A percentile compares a stretch with the other conserved stretches of the same genome.
These are phyloP conservation scores for Aricia agestis DNA, from an alignment of 1,140 invertebrate species.

Conservation along the genomic window DNA sequence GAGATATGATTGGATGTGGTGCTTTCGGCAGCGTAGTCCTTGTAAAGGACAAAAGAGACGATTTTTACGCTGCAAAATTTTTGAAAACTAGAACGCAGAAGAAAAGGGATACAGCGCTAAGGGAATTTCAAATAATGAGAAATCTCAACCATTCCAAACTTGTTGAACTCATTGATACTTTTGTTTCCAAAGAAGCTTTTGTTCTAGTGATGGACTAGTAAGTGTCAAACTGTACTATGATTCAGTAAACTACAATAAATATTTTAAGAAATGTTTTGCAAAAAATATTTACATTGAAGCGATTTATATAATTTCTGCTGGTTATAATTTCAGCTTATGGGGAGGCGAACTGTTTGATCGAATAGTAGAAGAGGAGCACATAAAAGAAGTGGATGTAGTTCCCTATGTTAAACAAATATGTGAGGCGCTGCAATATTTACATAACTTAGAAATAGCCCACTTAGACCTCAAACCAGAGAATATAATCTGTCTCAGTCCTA, in stretches of 20 bases:
- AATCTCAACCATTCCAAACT: slow-evolving; percentile 92
- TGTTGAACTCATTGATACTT: slow-evolving; percentile 91
- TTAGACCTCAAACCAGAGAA: slow-evolving; percentile 96
- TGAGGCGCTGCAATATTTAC: slow-evolving; percentile 93
- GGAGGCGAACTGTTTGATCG: slow-evolving; percentile 95
- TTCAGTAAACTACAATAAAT: too few species aligned
- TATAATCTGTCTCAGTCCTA: slow-evolving; percentile 90
- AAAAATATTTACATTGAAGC: too few species aligned
- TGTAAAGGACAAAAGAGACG: slow-evolving; percentile 82
- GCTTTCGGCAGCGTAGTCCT: slow-evolving; percentile 87
- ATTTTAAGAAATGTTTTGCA: too few species aligned
- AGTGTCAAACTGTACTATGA: slow-evolving; percentile 64
- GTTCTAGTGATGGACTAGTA: slow-evolving; percentile 97
- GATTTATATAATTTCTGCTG: background rate
- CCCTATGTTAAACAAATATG: slow-evolving; percentile 95
- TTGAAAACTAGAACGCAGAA: slow-evolving; percentile 87
- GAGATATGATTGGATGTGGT: slow-evolving; percentile 88
- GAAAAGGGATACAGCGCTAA: slow-evolving; percentile 88
- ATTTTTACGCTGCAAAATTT: slow-evolving; percentile 93
- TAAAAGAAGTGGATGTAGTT: slow-evolving; percentile 93
- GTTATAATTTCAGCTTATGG: slow-evolving; percentile 81
- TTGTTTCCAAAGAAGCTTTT: slow-evolving; percentile 89
- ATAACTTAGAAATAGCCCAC: slow-evolving; percentile 89
- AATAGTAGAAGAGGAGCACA: slow-evolving; percentile 94
- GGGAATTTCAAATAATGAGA: slow-evolving; percentile 95